A percentile compares a stretch with the other conserved stretches of the same genome.
These are phyloP conservation scores for Spondyliosoma cantharus DNA, from an alignment of 2,797 vertebrate species.

Conservation along the genomic window DNA sequence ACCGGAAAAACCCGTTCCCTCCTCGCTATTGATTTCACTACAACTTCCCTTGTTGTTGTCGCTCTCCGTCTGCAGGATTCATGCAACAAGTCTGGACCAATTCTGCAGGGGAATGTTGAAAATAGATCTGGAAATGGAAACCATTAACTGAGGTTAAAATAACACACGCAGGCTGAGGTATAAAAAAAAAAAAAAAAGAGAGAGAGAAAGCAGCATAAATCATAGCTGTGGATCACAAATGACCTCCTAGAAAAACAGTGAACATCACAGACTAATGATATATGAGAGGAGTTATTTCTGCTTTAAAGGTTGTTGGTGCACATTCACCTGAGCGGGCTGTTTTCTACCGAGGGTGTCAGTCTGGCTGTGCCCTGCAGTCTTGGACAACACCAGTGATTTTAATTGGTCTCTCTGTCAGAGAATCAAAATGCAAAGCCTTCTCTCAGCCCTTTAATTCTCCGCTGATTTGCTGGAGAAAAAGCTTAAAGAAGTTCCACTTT, in stretches of 20 bases:
- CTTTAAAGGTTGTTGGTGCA: slow-evolving; percentile 53
- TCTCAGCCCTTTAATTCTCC: slow-evolving; percentile 71
- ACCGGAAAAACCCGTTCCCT: slow-evolving; percentile 34
- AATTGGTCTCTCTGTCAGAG: slow-evolving; percentile 75
- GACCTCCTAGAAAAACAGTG: slow-evolving; percentile 27
- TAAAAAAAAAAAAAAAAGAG: too few species aligned
- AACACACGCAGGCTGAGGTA: background rate
- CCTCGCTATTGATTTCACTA: background rate
- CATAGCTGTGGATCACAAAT: slow-evolving; percentile 32
- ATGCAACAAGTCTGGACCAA: slow-evolving; percentile 28
- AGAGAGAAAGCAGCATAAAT: slow-evolving; percentile 37
- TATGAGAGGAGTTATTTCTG: slow-evolving; percentile 51
- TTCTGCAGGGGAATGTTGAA: background rate
- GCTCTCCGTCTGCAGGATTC: background rate
- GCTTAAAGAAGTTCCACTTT: slow-evolving; percentile 50
- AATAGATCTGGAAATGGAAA: slow-evolving; percentile 21
- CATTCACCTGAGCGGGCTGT: slow-evolving; percentile 59
- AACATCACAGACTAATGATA: slow-evolving; percentile 43
- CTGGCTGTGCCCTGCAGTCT: slow-evolving; percentile 72
- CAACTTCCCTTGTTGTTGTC: background rate
- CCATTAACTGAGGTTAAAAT: slow-evolving; percentile 24
- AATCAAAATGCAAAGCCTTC: slow-evolving; percentile 71
- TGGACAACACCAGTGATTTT: slow-evolving; percentile 67
- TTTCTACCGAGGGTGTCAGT: slow-evolving; percentile 56
- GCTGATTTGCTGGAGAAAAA: slow-evolving; percentile 54